Base-by-base conservation (phyloP, 2,888 invertebrate species). In the Acutogordius australiensis region DNA sequence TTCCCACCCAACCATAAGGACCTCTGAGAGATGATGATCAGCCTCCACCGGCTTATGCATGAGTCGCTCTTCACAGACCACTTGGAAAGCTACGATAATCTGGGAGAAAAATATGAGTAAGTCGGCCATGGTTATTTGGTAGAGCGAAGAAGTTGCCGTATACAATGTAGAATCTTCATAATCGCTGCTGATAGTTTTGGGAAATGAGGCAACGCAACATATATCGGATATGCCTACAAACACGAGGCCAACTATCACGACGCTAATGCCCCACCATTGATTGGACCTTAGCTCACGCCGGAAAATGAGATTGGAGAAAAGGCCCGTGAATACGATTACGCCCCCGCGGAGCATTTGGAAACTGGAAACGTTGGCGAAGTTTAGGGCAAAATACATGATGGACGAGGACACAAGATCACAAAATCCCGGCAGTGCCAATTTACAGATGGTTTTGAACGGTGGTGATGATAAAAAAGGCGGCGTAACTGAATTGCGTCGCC, bases 321-420 rank as follows among this genome's bases (percentile, higher is more conserved):
- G 70, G 0, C 83, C 87, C 28, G 85, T 84, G 70, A 88, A 90
- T 28, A 88, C 76, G 61, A 90, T 83, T 2, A 85, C 81, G 60
- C 84, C 79, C 58, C 82, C 87, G 73, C 88, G 76, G 66, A 91
- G 78, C 87, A 91, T 90, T 75, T 90, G 90, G 71, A 87, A 91
- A 68, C 86, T 87, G 65, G 86, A 84, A 1, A 84, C 83, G 68
- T 81, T 85, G 0, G 91, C 91, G 69, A 91, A 73, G 66, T 80
- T 87, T 60, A 91, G 74, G 2, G 88, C 90, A 58, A 86, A 78
- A 68, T 88, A 86, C 81, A 88, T 83, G 29, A 83, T 76, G 0
- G 85, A 82, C 0, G 88, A 87, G 1, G 81, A 84, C 62, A 81
- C 73, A 77, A 85, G 80, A 70, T 91, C 90, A 70, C 84, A 82